Conservation (phyloP, 92 coral and sea anemone genomes). For the Bergia puertoricense region DNA sequence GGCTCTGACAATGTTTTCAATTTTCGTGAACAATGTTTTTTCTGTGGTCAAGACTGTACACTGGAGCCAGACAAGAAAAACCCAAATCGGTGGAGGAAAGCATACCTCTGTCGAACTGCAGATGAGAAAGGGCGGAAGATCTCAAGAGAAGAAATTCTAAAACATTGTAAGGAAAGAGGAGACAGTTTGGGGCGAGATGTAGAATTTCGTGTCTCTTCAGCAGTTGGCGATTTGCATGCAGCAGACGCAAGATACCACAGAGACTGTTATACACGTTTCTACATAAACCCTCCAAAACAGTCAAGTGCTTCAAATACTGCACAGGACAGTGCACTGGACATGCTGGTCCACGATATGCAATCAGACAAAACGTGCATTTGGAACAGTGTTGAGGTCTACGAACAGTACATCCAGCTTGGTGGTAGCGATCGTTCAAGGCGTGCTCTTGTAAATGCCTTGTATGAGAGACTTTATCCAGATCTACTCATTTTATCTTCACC, state of each 20-base stretch:
- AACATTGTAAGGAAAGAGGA: conserved; percentile 50
- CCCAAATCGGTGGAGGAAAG: conserved; percentile 59
- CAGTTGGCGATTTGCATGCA: conserved; percentile 71
- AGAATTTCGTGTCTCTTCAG: conserved; percentile 60
- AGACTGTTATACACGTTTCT: conserved; percentile 54
- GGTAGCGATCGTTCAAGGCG: conserved; percentile 48
- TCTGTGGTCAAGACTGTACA: too few species aligned
- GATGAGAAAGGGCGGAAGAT: conserved; percentile 50
- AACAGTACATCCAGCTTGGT: conserved; percentile 60
- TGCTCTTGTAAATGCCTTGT: conserved; percentile 44
- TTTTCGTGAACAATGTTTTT: too few species aligned
- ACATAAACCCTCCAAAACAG: too few species aligned
- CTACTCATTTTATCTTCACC: conserved; percentile 61
- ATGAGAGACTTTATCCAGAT: conserved; percentile 50
- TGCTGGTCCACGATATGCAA: neutral
- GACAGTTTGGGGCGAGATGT: conserved; percentile 53
- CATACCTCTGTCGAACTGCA: conserved; percentile 58
- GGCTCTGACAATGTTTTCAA: too few species aligned
- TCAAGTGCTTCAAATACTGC: conserved; percentile 40
- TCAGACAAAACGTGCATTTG: conserved; percentile 63
- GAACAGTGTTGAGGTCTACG: conserved; percentile 61
- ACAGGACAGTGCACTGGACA: neutral
- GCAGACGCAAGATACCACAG: conserved; percentile 71
- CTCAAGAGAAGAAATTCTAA: conserved; percentile 61
- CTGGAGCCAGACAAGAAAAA: conserved; percentile 47